phyloP scores from a whole-genome alignment of 2,888 invertebrate species.

The Villa cingulata region DNA sequence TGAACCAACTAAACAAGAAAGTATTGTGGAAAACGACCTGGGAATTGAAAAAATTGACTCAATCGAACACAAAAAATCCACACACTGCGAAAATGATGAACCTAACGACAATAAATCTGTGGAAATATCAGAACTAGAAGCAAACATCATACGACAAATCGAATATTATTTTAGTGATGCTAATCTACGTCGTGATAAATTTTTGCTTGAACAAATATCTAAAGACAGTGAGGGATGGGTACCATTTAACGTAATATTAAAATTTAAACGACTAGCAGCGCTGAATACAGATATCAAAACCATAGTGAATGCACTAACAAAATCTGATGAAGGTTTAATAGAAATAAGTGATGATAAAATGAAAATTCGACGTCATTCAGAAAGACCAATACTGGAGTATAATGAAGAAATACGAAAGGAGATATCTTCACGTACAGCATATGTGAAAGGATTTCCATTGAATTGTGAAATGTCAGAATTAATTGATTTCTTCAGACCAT shows the following conservation, averaged over 20 bases:
- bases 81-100: not conserved
- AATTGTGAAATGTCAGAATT: conserved; percentile 54
- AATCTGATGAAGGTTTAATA: conserved; percentile 57
- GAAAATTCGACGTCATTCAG: conserved; percentile 54
- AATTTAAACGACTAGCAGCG: conserved; percentile 72
- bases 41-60: no score
- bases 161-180: conserved; percentile 64
- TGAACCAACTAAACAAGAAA: no score
- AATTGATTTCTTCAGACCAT: conserved; percentile 55
- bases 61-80: no score
- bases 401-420: conserved; percentile 72
- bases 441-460: conserved; percentile 75
- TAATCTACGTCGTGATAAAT: conserved; percentile 85
- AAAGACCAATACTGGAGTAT: conserved; percentile 60
- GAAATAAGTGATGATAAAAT: conserved; percentile 47
- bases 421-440: conserved; percentile 61
- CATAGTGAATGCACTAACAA: conserved; percentile 60
- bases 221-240: conserved; percentile 90
- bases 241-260: conserved; percentile 64
- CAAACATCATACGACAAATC: conserved; percentile 52
- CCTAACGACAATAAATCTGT: not conserved
- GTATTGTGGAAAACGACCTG: no score
- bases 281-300: conserved; percentile 53
- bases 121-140: conserved; percentile 37
- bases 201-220: conserved; percentile 72